Evolutionary conservation across 2,888 invertebrate species (phyloP).

Genomic region (Desoria tigrina): DNA sequence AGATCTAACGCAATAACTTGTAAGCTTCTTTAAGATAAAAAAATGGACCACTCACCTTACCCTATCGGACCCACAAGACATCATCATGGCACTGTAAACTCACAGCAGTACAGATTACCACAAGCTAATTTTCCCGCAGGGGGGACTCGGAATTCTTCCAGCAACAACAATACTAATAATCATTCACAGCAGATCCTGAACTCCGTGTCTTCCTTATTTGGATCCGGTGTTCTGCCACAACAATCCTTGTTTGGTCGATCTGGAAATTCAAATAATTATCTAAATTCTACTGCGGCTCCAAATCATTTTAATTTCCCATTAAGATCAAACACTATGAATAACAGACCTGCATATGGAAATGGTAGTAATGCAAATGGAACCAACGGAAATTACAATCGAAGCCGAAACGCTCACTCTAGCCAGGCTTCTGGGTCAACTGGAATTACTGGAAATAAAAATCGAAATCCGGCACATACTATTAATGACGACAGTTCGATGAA

Average conservation of each 20-base stretch:
- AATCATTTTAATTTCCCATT: constrained; percentile 32
- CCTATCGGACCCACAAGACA: constrained; percentile 38
- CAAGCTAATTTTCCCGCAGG: constrained; percentile 16
- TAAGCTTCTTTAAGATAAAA: constrained; percentile 21
- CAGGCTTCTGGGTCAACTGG: neutral
- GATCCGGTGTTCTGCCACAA: constrained; percentile 1
- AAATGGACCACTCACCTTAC: constrained; percentile 45
- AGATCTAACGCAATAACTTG: too few relatives aligned
- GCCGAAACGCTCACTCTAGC: neutral
- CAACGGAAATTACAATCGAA: neutral
- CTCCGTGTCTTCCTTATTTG: constrained; percentile 15
- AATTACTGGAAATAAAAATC: neutral
- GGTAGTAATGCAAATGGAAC: neutral
- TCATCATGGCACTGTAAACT: constrained; percentile 24
- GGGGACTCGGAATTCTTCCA: constrained; percentile 12
- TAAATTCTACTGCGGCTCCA: neutral
- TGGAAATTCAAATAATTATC: neutral
- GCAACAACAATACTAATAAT: constrained; percentile 15
- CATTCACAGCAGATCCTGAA: constrained; percentile 13
- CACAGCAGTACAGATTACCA: constrained; percentile 26
- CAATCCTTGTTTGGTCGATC: neutral
- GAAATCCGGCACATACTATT: constrained; percentile 3
- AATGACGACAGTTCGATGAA: constrained; percentile 26
- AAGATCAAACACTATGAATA: constrained; percentile 16
- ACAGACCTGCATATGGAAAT: constrained; percentile 3